Evolutionary conservation across 64 coral and sea anemone genomes (phyloP).

Genomic region (Actinia tenebrosa): DNA sequence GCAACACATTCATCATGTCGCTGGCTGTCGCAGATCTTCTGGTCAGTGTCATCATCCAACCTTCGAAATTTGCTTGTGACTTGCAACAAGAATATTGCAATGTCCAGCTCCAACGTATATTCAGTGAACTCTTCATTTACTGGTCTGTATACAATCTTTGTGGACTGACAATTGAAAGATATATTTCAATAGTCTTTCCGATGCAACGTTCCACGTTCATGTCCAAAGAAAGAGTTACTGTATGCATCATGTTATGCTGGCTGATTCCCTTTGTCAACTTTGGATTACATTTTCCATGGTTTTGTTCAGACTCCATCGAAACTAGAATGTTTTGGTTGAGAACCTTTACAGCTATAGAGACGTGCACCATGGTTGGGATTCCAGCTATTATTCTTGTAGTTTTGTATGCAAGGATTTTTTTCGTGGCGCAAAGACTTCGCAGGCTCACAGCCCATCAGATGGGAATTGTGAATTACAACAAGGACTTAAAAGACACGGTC

Average conservation of each 20-base stretch:
- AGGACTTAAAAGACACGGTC: neutral
- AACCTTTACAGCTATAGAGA: conserved; percentile 21
- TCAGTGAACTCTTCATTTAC: conserved; percentile 35
- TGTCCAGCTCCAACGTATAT: neutral
- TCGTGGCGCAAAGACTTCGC: neutral
- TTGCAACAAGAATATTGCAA: conserved; percentile 22
- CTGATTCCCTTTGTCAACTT: conserved; percentile 1
- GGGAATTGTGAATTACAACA: conserved; percentile 3
- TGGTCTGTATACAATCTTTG: conserved; percentile 45
- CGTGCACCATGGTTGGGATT: conserved; percentile 26
- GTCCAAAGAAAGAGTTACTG: neutral
- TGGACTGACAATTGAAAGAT: conserved; percentile 26
- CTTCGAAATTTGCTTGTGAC: conserved; percentile 33
- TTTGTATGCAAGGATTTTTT: conserved; percentile 32
- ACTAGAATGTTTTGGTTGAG: neutral
- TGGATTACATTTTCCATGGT: conserved; percentile 4
- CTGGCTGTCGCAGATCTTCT: conserved; percentile 46
- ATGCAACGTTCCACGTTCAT: conserved; percentile 24
- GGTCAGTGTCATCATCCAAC: conserved; percentile 8
- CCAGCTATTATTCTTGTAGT: conserved; percentile 28
- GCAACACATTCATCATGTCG: conserved; percentile 54
- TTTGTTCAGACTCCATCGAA: neutral
- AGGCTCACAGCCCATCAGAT: neutral
- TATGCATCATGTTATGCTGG: conserved; percentile 18
- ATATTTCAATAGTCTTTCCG: conserved; percentile 12